These are phyloP conservation scores for Acipenser transmontanus DNA, from an alignment of 2,797 vertebrate genomes.

Conservation along the genomic window DNA sequence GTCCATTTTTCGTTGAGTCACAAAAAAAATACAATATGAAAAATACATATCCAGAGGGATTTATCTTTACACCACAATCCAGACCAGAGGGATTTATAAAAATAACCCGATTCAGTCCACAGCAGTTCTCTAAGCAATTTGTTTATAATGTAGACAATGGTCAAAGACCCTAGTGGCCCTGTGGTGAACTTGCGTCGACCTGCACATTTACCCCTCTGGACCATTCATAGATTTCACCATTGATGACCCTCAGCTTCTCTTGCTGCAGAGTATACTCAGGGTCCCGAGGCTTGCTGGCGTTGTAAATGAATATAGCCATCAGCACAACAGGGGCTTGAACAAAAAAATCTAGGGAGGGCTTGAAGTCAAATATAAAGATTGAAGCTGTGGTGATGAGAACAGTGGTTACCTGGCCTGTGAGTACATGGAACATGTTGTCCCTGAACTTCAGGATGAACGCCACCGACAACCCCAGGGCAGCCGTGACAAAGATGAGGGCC, in stretches of 20 bases:
- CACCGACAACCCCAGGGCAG: constrained; percentile 81
- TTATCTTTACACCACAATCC: no score
- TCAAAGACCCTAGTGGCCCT: no score
- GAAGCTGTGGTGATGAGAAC: constrained; percentile 83
- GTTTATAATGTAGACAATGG: no score
- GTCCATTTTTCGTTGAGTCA: no score
- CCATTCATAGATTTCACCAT: constrained; percentile 75
- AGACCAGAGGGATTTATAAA: no score
- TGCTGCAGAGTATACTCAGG: constrained; percentile 59
- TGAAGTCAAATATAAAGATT: constrained; percentile 85
- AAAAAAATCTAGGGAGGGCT: constrained; percentile 85
- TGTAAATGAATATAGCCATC: constrained; percentile 91
- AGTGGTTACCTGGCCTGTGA: constrained; percentile 89
- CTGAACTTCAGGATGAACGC: constrained; percentile 96
- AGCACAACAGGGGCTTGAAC: constrained; percentile 86
- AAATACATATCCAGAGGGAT: no score
- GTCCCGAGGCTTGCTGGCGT: constrained; percentile 64
- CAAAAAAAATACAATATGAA: no score
- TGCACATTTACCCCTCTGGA: constrained; percentile 78
- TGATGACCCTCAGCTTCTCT: constrained; percentile 73
- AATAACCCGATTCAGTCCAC: no score
- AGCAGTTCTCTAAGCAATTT: no score
- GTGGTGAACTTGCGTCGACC: no score
- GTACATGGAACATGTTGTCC: constrained; percentile 98
- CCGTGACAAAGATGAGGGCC: constrained; percentile 83